Conservation (phyloP, 2,113 vertebrate genomes). For the Labrus mixtus region DNA sequence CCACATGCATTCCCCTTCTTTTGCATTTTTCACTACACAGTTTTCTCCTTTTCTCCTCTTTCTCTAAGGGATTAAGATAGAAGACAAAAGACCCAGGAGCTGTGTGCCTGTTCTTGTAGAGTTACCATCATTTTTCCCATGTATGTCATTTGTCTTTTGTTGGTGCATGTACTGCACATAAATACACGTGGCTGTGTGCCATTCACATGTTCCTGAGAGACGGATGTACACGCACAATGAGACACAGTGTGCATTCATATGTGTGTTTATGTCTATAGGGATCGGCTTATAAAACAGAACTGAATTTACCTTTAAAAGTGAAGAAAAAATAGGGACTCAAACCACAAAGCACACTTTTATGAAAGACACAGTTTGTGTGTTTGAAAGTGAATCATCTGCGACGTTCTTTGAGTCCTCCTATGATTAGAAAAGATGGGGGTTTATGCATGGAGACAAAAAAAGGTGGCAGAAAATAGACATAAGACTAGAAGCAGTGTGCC, state of each 20-base stretch:
- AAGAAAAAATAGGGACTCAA: constrained; percentile 51
- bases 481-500: constrained; percentile 37
- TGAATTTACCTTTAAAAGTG: constrained; percentile 45
- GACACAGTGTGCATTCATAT: not conserved
- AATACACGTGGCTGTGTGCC: not conserved
- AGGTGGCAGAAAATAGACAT: constrained; percentile 54
- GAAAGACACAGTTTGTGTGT: constrained; percentile 32
- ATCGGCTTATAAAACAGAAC: constrained; percentile 37
- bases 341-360: constrained; percentile 32
- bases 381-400: constrained; percentile 36
- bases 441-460: constrained; percentile 52
- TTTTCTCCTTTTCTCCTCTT: not conserved
- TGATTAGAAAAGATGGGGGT: constrained; percentile 66
- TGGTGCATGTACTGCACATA: not conserved
- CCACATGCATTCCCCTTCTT: not conserved
- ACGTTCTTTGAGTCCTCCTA: constrained; percentile 57
- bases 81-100: constrained; percentile 36
- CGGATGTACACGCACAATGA: not conserved
- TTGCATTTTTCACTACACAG: not conserved
- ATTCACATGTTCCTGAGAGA: constrained; percentile 28
- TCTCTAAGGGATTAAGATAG: constrained; percentile 20
- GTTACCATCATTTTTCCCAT: not conserved
- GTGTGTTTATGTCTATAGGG: constrained; percentile 12
- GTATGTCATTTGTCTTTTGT: not conserved
- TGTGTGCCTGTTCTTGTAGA: constrained; percentile 3